Percentiles rank a stretch among this genome's conserved stretches.
phyloP scores from a whole-genome alignment of 2,888 invertebrate genomes.

The Hypselothyrea guttata region DNA sequence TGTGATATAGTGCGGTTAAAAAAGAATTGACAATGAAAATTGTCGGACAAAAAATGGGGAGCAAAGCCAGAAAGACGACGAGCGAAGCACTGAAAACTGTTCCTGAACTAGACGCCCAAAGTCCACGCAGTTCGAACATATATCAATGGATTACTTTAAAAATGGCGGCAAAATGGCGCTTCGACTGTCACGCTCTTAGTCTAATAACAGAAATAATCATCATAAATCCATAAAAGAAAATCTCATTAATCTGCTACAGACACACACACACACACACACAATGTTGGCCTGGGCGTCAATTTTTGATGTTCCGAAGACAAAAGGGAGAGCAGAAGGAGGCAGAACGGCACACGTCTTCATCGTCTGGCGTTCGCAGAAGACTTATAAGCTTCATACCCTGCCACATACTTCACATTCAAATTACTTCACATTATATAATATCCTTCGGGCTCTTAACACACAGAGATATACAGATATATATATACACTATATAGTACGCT shows the following conservation, averaged over 20 bases:
- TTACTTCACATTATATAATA: constrained; percentile 76
- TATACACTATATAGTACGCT: constrained; percentile 8
- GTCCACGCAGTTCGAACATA: constrained; percentile 32
- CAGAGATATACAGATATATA: constrained; percentile 25
- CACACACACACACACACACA: constrained; percentile 8
- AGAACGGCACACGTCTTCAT: constrained; percentile 19
- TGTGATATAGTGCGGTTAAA: constrained; percentile 65
- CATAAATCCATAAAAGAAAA: constrained; percentile 75
- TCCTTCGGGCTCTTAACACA: constrained; percentile 65
- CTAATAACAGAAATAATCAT: constrained; percentile 72
- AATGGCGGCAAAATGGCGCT: constrained; percentile 32
- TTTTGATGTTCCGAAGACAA: constrained; percentile 50
- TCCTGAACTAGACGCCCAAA: neutral
- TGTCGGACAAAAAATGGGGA: constrained; percentile 8
- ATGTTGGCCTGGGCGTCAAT: constrained; percentile 34
- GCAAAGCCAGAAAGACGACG: too few relatives aligned
- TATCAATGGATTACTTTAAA: constrained; percentile 74
- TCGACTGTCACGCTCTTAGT: constrained; percentile 55
- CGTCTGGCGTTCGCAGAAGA: constrained; percentile 42
- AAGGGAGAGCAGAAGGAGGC: constrained; percentile 3
- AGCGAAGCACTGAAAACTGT: constrained; percentile 7
- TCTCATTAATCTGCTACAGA: constrained; percentile 63
- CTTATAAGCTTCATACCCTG: constrained; percentile 69
- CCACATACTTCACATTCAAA: constrained; percentile 76
- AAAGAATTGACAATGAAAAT: neutral